These are phyloP conservation scores for Andricus grossulariae DNA, from an alignment of 1,140 invertebrate species.

Conservation along the genomic window DNA sequence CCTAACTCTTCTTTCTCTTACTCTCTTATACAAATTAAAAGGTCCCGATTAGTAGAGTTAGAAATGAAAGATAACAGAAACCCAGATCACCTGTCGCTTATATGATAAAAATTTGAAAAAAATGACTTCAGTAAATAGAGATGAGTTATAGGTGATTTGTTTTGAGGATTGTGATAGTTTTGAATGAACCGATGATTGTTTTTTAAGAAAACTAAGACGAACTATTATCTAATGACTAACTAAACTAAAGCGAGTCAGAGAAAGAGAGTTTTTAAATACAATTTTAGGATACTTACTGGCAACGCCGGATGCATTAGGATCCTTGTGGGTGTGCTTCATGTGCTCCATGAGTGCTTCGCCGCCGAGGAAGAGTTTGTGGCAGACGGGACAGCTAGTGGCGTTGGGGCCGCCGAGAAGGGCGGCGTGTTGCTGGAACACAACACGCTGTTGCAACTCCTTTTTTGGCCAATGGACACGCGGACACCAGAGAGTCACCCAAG, in stretches of 20 bases:
- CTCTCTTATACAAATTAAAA: slow-evolving; percentile 1
- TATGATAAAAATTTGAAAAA: not conserved
- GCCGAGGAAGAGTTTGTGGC: slow-evolving; percentile 94
- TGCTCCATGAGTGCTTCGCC: slow-evolving; percentile 95
- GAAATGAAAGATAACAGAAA: not conserved
- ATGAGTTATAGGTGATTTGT: no score
- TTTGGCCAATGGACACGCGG: slow-evolving; percentile 64
- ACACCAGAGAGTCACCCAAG: slow-evolving; percentile 69
- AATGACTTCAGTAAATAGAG: no score
- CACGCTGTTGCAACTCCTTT: slow-evolving; percentile 90
- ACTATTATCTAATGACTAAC: slow-evolving; percentile 47
- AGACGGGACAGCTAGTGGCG: slow-evolving; percentile 91
- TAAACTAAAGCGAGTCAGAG: slow-evolving; percentile 52
- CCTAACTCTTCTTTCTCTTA: slow-evolving; percentile 4
- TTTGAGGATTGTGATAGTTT: not conserved
- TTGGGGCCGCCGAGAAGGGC: slow-evolving; percentile 92
- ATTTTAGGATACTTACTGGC: slow-evolving; percentile 85
- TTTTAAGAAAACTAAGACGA: not conserved
- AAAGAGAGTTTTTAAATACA: slow-evolving; percentile 52
- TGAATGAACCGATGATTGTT: not conserved
- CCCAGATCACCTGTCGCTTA: not conserved
- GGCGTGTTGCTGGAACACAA: slow-evolving; percentile 95
- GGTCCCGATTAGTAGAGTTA: slow-evolving; percentile 15
- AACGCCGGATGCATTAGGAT: slow-evolving; percentile 90
- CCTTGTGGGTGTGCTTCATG: slow-evolving; percentile 96